phyloP scores from a whole-genome alignment of 2,888 invertebrate genomes.

The Lochmaea capreae region DNA sequence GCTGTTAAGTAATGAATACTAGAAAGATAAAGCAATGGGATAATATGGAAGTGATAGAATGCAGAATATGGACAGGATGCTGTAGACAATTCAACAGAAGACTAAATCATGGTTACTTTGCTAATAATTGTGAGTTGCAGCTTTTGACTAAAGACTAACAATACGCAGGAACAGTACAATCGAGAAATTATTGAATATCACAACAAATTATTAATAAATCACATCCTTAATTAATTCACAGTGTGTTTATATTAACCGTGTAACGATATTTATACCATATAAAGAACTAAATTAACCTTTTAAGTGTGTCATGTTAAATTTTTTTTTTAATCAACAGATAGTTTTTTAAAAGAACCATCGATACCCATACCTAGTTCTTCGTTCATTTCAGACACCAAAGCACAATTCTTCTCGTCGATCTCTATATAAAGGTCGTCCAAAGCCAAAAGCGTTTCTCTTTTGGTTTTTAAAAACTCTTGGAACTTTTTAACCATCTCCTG shows the following conservation, averaged over 20 bases:
- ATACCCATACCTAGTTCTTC: slow-evolving; percentile 79
- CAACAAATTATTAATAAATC: slow-evolving; percentile 4
- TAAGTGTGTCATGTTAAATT: not conserved
- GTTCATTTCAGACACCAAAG: slow-evolving; percentile 67
- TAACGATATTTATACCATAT: not conserved
- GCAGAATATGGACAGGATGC: too few relatives aligned
- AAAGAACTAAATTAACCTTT: not conserved
- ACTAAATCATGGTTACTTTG: too few relatives aligned
- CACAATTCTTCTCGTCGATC: slow-evolving; percentile 68
- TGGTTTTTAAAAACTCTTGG: slow-evolving; percentile 73
- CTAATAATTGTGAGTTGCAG: too few relatives aligned
- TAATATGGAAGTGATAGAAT: too few relatives aligned
- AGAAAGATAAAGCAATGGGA: too few relatives aligned
- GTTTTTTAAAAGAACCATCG: slow-evolving; percentile 85
- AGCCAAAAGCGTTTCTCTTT: slow-evolving; percentile 75
- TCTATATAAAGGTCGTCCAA: slow-evolving; percentile 83
- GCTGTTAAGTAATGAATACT: not conserved
- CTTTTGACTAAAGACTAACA: too few relatives aligned
- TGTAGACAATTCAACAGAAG: too few relatives aligned
- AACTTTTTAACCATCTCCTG: slow-evolving; percentile 84
- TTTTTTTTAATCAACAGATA: slow-evolving; percentile 78
- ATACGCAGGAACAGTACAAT: not conserved
- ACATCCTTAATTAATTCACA: not conserved
- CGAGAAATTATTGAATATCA: not conserved
- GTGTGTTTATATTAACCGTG: not conserved